Evolutionary conservation across 1,140 invertebrate genomes (phyloP).

Genomic region (Sarcophaga bullata): DNA sequence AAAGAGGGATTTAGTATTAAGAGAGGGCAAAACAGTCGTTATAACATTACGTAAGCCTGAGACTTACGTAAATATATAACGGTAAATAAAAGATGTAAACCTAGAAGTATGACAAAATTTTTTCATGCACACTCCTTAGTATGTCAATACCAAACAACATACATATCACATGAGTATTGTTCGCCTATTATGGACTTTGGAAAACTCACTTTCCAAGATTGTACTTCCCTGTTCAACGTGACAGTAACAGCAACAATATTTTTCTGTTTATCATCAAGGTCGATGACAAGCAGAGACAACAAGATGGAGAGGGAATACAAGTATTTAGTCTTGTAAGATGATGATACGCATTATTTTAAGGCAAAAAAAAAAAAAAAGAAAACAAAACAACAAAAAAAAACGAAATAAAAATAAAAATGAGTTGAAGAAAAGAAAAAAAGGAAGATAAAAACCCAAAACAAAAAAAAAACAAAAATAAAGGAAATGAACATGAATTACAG

Average conservation of each 20-base stretch:
- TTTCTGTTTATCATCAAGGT: not conserved
- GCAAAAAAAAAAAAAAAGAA: not conserved
- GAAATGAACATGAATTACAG: not conserved
- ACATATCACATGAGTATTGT: no score
- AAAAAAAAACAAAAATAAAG: no score
- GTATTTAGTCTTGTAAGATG: slow-evolving; percentile 21
- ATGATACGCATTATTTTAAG: slow-evolving; percentile 22
- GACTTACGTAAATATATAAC: no score
- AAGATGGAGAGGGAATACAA: not conserved
- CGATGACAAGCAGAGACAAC: not conserved
- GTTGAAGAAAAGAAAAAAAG: not conserved
- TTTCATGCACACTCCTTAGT: no score
- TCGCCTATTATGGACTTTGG: no score
- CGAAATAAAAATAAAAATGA: not conserved
- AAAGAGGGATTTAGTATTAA: no score
- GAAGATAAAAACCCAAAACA: not conserved
- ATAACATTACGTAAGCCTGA: no score
- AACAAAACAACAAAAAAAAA: no score
- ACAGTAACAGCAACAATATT: not conserved
- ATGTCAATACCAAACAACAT: no score
- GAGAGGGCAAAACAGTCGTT: no score
- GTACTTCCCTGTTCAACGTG: not conserved
- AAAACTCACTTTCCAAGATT: not conserved
- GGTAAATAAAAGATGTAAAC: no score
- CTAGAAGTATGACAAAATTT: no score